Conservation (phyloP, 1,140 invertebrate genomes). For the Megalonaias nervosa region DNA sequence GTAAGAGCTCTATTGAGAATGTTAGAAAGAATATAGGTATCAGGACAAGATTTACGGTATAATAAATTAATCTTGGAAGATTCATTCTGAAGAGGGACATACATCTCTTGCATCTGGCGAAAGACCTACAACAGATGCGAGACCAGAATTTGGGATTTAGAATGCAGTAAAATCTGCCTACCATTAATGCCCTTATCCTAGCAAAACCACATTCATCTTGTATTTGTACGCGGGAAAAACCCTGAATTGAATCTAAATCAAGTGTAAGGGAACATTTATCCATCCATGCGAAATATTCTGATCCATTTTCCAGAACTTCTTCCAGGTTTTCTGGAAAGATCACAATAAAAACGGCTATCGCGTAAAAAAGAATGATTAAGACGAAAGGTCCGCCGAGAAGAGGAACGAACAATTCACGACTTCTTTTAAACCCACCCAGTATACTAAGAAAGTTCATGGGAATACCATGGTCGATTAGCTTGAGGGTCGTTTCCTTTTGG, state of each 20-base stretch:
- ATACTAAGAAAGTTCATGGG: slow-evolving; percentile 19
- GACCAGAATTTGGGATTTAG: slow-evolving; percentile 8
- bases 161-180: slow-evolving; percentile 15
- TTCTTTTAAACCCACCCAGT: neutral
- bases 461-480: slow-evolving; percentile 5
- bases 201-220: neutral
- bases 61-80: neutral
- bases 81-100: neutral
- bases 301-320: slow-evolving; percentile 20
- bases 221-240: neutral
- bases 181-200: slow-evolving; percentile 4
- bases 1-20: no score
- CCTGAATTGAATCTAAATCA: neutral
- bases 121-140: neutral
- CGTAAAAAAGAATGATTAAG: slow-evolving; percentile 6
- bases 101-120: neutral
- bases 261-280: slow-evolving; percentile 12
- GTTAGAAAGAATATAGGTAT: no score
- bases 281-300: neutral
- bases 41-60: no score
- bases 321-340: slow-evolving; percentile 18
- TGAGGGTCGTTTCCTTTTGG: neutral
- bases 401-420: slow-evolving; percentile 10
- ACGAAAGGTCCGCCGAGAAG: slow-evolving; percentile 13
- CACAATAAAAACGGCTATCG: slow-evolving; percentile 7